These are phyloP conservation scores for Drosophila nr. perissopoda DNA, from an alignment of 2,888 invertebrate genomes.

Conservation along the genomic window DNA sequence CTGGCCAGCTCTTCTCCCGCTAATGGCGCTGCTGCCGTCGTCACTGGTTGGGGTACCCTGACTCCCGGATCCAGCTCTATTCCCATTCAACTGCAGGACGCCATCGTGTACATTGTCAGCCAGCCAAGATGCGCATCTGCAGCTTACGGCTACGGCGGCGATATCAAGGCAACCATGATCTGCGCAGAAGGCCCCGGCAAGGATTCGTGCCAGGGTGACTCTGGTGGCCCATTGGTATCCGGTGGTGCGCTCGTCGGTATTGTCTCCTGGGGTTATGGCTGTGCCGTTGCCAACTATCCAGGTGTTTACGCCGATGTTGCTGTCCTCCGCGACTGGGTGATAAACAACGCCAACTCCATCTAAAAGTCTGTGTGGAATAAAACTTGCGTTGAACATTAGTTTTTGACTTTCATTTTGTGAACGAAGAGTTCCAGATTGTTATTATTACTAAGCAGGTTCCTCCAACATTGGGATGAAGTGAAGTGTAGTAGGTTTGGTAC, in stretches of 20 bases:
- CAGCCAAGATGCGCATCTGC: no score
- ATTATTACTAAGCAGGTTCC: not conserved
- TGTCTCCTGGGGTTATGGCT: conserved; percentile 81
- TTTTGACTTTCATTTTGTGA: not conserved
- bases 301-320: conserved; percentile 75
- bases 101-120: no score
- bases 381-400: conserved; percentile 5
- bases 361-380: conserved; percentile 37
- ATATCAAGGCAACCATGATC: conserved; percentile 60
- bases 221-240: conserved; percentile 81
- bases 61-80: no score
- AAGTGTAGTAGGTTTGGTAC: not conserved
- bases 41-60: no score
- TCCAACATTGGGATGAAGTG: not conserved
- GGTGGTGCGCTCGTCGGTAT: conserved; percentile 70
- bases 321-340: conserved; percentile 58
- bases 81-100: no score
- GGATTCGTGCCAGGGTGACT: conserved; percentile 81
- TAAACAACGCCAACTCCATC: conserved; percentile 23
- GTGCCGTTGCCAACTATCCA: conserved; percentile 68
- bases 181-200: conserved; percentile 49
- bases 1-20: not conserved
- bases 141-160: conserved; percentile 75
- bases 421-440: not conserved
- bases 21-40: no score